Percentiles rank a stretch among this genome's conserved stretches.
Conservation (phyloP, 2,797 vertebrate species). For the Cyclura pinguis region DNA sequence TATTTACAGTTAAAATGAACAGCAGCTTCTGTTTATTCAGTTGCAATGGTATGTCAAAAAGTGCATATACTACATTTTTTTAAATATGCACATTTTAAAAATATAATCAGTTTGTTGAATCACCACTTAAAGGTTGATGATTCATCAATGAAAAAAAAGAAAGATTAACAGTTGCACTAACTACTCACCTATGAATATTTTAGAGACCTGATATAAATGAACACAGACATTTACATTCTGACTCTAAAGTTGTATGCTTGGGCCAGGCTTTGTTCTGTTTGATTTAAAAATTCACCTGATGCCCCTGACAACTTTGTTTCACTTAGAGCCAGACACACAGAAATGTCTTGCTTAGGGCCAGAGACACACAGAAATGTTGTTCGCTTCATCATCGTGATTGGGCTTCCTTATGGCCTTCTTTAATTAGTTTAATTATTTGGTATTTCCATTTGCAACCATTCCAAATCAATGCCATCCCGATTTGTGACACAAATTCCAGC, state of each 20-base stretch:
- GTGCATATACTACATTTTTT: neutral
- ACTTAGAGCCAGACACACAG: conserved; percentile 78
- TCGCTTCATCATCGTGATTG: neutral
- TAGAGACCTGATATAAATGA: conserved; percentile 76
- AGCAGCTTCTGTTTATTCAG: neutral
- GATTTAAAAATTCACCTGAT: conserved; percentile 24
- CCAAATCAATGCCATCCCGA: conserved; percentile 83
- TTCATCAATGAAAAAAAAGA: neutral
- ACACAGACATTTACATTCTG: conserved; percentile 76
- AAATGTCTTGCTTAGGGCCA: conserved; percentile 75
- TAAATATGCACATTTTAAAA: neutral
- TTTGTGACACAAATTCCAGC: conserved; percentile 83
- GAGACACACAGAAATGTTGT: conserved; percentile 68
- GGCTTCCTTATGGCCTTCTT: conserved; percentile 50
- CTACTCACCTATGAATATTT: conserved; percentile 42
- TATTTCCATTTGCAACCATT: conserved; percentile 80
- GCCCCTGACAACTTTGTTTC: conserved; percentile 56
- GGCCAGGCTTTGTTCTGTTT: conserved; percentile 48
- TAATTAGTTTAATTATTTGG: conserved; percentile 88
- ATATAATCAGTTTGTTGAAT: neutral
- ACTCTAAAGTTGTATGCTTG: conserved; percentile 64
- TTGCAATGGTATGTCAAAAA: neutral
- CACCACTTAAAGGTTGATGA: neutral
- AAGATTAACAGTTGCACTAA: neutral
- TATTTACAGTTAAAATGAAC: neutral